These are phyloP conservation scores for Dermochelys coriacea DNA, from an alignment of 2,797 vertebrate genomes.

Conservation along the genomic window DNA sequence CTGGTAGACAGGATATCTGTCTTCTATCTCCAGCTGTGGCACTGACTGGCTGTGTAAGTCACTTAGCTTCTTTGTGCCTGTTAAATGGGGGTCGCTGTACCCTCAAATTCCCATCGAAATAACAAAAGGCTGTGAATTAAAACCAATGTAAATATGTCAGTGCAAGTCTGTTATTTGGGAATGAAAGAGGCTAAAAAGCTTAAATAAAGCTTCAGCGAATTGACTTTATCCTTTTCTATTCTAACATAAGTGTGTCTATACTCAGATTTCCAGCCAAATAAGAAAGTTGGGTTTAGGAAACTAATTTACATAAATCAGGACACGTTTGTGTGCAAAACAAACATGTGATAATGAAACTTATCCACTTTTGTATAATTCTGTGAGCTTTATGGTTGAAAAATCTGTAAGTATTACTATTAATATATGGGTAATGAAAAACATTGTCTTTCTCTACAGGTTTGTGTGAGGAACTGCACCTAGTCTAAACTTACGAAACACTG, in stretches of 20 bases:
- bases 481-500: neutral
- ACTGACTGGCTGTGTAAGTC: constrained; percentile 56
- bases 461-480: neutral
- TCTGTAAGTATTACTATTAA: constrained; percentile 51
- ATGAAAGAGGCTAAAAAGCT: constrained; percentile 60
- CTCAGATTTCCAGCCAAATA: constrained; percentile 50
- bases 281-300: constrained; percentile 58
- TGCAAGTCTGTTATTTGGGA: constrained; percentile 50
- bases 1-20: neutral
- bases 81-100: constrained; percentile 6
- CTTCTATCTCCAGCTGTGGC: constrained; percentile 27
- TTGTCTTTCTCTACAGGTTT: constrained; percentile 3
- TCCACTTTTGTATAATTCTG: constrained; percentile 44
- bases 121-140: constrained; percentile 69
- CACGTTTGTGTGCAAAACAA: neutral
- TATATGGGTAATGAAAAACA: constrained; percentile 3
- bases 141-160: constrained; percentile 67
- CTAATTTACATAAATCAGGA: constrained; percentile 27
- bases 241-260: constrained; percentile 36
- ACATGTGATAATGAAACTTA: constrained; percentile 20
- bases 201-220: neutral
- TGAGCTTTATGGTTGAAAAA: constrained; percentile 30
- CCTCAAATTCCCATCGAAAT: constrained; percentile 48
- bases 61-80: constrained; percentile 38
- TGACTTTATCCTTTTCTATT: constrained; percentile 4